Evolutionary conservation across 2,888 invertebrate species (phyloP).

Genomic region (Caenorhabditis angaria): DNA sequence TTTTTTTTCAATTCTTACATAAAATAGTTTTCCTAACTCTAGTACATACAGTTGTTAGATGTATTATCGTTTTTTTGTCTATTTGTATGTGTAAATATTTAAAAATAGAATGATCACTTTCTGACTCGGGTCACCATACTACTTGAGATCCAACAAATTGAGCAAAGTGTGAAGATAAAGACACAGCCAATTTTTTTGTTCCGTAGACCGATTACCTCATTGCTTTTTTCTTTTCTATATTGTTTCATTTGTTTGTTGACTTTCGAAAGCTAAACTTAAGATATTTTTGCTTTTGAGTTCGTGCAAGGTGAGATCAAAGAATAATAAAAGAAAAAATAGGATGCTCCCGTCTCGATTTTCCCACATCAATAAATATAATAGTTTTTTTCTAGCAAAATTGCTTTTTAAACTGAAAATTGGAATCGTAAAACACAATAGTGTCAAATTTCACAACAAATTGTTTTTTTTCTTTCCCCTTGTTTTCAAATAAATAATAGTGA

Average conservation of each 20-base stretch:
- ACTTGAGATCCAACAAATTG: neutral
- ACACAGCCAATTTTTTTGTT: neutral
- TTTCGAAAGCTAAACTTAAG: neutral
- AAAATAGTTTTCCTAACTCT: neutral
- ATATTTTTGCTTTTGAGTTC: conserved; percentile 1
- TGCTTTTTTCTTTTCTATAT: neutral
- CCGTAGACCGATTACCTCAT: conserved; percentile 1
- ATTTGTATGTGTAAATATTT: neutral
- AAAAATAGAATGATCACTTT: neutral
- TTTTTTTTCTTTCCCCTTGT: neutral
- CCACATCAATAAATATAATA: no score
- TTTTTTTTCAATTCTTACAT: no score
- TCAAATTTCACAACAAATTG: conserved; percentile 4
- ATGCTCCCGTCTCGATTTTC: neutral
- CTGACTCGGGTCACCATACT: neutral
- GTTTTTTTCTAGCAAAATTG: neutral
- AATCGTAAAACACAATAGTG: conserved; percentile 2
- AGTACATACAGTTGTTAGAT: neutral
- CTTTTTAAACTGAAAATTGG: no score
- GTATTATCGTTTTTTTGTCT: neutral
- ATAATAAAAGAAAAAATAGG: neutral
- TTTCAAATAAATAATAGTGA: neutral
- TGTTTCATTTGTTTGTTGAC: conserved; percentile 4
- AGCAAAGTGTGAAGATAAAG: neutral
- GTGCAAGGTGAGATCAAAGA: neutral